A percentile compares a stretch with the other conserved stretches of the same genome.
phyloP scores from a whole-genome alignment of 2,888 invertebrate species.

The Lithophane socia region DNA sequence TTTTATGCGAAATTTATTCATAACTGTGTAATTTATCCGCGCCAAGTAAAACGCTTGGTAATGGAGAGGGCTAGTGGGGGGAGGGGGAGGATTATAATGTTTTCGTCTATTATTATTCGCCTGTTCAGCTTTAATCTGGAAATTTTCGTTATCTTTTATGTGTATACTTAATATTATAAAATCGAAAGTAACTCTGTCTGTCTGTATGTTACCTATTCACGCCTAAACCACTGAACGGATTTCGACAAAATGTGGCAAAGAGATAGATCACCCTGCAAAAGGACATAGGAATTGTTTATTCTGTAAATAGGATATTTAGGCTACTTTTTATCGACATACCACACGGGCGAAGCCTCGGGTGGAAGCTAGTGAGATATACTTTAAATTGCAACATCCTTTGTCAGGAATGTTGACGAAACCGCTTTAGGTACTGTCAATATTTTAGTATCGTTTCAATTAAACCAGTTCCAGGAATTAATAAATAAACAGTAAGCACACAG shows the following conservation, averaged over 20 bases:
- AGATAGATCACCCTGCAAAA: no score
- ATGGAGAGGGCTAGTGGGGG: slow-evolving; percentile 79
- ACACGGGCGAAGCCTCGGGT: no score
- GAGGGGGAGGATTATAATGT: slow-evolving; percentile 73
- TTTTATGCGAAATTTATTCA: slow-evolving; percentile 91
- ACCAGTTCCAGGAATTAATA: not conserved
- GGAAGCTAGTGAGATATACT: slow-evolving; percentile 5
- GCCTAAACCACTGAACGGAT: no score
- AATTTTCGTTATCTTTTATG: slow-evolving; percentile 78
- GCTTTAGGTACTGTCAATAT: not conserved
- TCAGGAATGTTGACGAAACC: not conserved
- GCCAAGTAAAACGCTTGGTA: slow-evolving; percentile 87
- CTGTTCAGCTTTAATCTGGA: slow-evolving; percentile 84
- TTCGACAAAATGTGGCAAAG: no score
- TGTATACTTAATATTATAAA: not conserved
- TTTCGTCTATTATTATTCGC: slow-evolving; percentile 85
- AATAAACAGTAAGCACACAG: not conserved
- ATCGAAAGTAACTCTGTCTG: no score
- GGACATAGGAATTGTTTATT: no score
- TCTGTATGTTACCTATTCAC: no score
- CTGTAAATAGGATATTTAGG: no score
- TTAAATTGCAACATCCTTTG: not conserved
- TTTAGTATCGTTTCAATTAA: slow-evolving; percentile 3
- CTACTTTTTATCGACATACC: no score
- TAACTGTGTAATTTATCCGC: slow-evolving; percentile 90